Percentiles rank a stretch among this genome's conserved stretches.
Conservation (phyloP, 2,797 vertebrate genomes). For the Epinephelus awoara region DNA sequence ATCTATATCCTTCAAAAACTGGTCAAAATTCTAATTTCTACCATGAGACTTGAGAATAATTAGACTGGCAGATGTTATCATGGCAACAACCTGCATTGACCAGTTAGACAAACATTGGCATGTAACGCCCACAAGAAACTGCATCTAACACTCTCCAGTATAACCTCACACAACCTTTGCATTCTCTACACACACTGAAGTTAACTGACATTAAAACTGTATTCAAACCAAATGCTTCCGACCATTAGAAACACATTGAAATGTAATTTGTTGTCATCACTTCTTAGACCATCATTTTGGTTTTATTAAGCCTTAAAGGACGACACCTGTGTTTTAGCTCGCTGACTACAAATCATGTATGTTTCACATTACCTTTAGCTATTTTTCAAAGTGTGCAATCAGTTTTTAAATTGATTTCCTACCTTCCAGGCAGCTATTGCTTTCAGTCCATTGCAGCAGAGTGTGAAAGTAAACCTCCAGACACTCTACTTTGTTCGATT, state of each 20-base stretch:
- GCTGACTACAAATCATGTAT: background rate
- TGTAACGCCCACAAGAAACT: background rate
- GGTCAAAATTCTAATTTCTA: background rate
- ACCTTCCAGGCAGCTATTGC: background rate
- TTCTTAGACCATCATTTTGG: background rate
- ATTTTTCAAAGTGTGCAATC: background rate
- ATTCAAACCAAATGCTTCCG: background rate
- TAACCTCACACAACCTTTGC: background rate
- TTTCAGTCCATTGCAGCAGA: background rate
- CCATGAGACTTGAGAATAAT: background rate
- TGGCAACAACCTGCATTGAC: background rate
- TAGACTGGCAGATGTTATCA: background rate
- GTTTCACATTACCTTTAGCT: background rate
- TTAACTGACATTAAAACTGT: background rate
- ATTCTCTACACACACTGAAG: background rate
- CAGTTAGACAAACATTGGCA: background rate
- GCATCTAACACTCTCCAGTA: background rate
- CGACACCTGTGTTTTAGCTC: slow-evolving; percentile 6
- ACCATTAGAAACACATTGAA: background rate
- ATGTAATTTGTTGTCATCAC: background rate
- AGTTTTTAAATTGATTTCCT: slow-evolving; percentile 6
- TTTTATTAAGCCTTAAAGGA: background rate
- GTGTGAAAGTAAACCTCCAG: background rate
- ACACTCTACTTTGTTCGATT: background rate
- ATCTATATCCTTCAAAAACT: background rate